phyloP scores from a whole-genome alignment of 2,113 vertebrate genomes.

The Damaliscus lunatus region DNA sequence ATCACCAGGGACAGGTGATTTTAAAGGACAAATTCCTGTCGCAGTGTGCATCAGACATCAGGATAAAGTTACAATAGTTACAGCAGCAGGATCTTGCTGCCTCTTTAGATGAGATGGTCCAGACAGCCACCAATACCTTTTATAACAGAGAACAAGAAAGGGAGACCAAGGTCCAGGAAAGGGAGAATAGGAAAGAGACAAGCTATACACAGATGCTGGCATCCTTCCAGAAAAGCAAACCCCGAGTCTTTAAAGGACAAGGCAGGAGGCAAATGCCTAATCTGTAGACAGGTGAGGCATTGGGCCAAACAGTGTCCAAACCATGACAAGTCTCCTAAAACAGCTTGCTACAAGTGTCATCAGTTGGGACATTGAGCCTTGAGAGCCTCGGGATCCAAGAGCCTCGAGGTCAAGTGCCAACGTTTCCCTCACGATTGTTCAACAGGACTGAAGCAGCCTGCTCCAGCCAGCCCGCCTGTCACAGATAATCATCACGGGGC shows the following conservation, averaged over 20 bases:
- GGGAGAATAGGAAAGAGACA: background rate
- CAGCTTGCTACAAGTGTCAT: background rate
- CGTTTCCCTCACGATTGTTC: background rate
- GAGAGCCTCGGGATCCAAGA: fast-evolving
- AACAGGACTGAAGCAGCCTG: background rate
- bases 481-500: background rate
- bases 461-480: background rate
- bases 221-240: background rate
- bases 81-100: background rate
- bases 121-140: background rate
- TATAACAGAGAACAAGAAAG: background rate
- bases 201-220: background rate
- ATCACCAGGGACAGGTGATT: background rate
- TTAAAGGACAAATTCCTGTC: background rate
- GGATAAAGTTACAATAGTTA: background rate
- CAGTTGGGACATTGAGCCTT: background rate
- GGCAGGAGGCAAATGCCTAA: background rate
- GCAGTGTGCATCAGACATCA: background rate
- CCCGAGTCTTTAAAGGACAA: background rate
- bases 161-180: background rate
- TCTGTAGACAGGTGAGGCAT: background rate
- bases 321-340: background rate
- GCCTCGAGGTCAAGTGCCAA: background rate
- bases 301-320: background rate
- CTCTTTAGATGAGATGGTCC: background rate